phyloP scores from a whole-genome alignment of 2,797 vertebrate species.

The Melanogrammus aeglefinus region DNA sequence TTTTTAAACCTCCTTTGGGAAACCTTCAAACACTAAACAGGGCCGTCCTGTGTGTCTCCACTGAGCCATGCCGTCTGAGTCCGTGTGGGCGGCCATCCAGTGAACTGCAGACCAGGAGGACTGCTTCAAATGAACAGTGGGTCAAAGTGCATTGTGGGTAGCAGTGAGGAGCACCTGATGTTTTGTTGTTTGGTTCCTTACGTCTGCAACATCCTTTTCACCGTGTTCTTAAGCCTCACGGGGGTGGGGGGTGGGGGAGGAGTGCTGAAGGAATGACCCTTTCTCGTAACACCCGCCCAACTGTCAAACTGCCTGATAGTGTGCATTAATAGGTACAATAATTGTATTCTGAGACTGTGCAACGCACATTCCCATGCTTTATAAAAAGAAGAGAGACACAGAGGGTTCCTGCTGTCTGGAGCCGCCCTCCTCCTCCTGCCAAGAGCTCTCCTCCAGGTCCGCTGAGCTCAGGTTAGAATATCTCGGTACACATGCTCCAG shows the following conservation, averaged over 20 bases:
- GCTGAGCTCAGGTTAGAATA: slow-evolving; percentile 83
- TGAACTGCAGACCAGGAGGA: slow-evolving; percentile 25
- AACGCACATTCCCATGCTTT: slow-evolving; percentile 45
- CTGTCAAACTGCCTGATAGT: slow-evolving; percentile 42
- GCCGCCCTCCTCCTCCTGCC: slow-evolving; percentile 27
- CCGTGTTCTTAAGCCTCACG: slow-evolving; percentile 34
- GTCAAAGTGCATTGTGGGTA: slow-evolving; percentile 60
- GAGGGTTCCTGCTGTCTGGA: slow-evolving; percentile 36
- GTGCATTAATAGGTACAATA: slow-evolving; percentile 65
- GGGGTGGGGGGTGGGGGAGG: too few relatives aligned
- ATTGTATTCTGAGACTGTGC: slow-evolving; percentile 50
- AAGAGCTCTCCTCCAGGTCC: slow-evolving; percentile 31
- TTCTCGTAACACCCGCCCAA: slow-evolving; percentile 17
- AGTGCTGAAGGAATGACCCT: slow-evolving; percentile 21
- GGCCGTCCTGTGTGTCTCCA: slow-evolving; percentile 5
- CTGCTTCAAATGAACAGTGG: slow-evolving; percentile 32
- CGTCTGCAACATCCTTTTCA: slow-evolving; percentile 16
- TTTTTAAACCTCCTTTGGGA: slow-evolving; percentile 14
- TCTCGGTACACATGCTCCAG: slow-evolving; percentile 88
- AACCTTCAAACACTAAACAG: slow-evolving; percentile 19
- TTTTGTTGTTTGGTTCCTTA: slow-evolving; percentile 31
- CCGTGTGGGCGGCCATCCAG: slow-evolving; percentile 5
- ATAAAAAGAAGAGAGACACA: slow-evolving; percentile 34
- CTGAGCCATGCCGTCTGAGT: slow-evolving; percentile 13
- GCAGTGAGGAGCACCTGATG: slow-evolving; percentile 55